Percentiles rank a stretch among this genome's conserved stretches.
Conservation (phyloP, 2,113 vertebrate genomes). For the Hippocampus guttulatus region DNA sequence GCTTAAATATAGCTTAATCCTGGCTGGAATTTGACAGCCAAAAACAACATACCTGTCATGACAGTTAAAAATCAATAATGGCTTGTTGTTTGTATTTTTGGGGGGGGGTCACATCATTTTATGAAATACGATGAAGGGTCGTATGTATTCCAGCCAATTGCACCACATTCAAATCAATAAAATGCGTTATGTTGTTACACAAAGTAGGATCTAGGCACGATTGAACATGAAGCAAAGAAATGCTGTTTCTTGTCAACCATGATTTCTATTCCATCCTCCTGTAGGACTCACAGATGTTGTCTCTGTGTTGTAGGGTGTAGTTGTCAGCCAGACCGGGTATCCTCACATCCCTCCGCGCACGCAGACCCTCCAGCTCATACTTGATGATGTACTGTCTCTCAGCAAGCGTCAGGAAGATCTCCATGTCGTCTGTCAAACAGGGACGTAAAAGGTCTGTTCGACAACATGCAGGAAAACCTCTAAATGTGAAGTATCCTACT, state of each 20-base stretch:
- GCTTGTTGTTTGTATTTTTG: not conserved
- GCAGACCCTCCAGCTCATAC: slow-evolving; percentile 70
- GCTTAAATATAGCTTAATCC: not conserved
- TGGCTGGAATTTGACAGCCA: not conserved
- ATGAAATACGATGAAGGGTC: not conserved
- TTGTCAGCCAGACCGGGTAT: slow-evolving; percentile 69
- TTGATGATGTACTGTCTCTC: slow-evolving; percentile 76
- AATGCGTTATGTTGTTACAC: too few species aligned
- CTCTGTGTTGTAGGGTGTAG: slow-evolving; percentile 51
- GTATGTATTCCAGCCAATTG: not conserved
- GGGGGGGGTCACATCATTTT: not conserved
- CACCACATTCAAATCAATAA: too few species aligned
- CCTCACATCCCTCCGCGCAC: slow-evolving; percentile 62
- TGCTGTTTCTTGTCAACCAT: not conserved
- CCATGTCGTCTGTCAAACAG: slow-evolving; percentile 67
- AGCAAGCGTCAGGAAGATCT: slow-evolving; percentile 71
- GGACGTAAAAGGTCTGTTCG: not conserved
- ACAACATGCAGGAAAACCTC: not conserved
- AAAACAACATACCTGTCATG: not conserved
- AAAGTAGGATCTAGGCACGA: too few species aligned
- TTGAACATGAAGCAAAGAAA: not conserved
- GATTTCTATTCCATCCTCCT: not conserved
- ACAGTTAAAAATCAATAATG: not conserved
- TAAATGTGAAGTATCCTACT: not conserved
- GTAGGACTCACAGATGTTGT: slow-evolving; percentile 68